These are phyloP conservation scores for Lineus longissimus DNA, from an alignment of 1,140 invertebrate species.

Conservation along the genomic window DNA sequence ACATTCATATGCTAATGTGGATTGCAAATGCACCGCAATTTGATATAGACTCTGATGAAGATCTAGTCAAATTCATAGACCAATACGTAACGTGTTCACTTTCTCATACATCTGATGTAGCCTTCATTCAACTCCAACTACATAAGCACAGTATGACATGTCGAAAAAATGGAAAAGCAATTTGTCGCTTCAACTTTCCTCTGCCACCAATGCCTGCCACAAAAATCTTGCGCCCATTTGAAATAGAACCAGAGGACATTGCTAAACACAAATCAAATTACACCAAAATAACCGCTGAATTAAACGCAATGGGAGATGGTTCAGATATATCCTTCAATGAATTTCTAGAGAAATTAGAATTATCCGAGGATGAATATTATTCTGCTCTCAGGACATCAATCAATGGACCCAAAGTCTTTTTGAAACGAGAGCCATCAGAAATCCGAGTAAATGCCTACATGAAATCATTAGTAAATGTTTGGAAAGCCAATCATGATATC, in stretches of 20 bases:
- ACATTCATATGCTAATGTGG: conserved; percentile 22
- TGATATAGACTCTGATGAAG: background rate
- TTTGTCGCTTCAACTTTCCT: conserved; percentile 4
- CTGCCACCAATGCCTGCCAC: background rate
- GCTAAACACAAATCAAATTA: background rate
- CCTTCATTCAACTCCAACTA: background rate
- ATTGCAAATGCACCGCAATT: background rate
- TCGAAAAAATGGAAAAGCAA: conserved; percentile 8
- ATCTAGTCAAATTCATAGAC: background rate
- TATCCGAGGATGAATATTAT: conserved; percentile 10
- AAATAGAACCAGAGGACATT: background rate
- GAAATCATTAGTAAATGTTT: conserved; percentile 4
- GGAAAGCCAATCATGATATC: conserved; percentile 22
- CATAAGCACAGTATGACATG: background rate
- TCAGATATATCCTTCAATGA: background rate
- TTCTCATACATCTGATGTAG: background rate
- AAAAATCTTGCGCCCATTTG: conserved; percentile 1
- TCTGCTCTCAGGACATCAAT: background rate
- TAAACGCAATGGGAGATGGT: background rate
- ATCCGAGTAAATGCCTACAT: conserved; percentile 14
- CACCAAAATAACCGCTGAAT: conserved; percentile 9
- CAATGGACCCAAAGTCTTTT: conserved; percentile 3
- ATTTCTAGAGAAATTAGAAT: background rate
- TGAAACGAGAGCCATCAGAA: conserved; percentile 12
- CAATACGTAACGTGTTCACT: background rate